Evolutionary conservation across 2,888 invertebrate genomes (phyloP), one percentile per base, ranked within the genome.

Genomic region (Gryllus longicercus): DNA sequence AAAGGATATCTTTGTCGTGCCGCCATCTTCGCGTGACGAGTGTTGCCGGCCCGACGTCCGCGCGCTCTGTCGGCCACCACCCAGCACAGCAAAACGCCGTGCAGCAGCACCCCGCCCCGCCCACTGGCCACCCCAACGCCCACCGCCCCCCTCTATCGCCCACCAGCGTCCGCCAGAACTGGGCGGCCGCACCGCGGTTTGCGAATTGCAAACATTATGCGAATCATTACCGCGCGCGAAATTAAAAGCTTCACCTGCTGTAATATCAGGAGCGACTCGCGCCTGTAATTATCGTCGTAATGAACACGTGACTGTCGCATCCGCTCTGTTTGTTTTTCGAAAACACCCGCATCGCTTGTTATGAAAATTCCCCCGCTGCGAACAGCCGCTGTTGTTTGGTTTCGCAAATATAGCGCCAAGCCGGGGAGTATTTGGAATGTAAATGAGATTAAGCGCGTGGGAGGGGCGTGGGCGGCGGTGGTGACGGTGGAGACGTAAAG

Each of bases 231-330:
- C 63, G 63, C 63, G 14, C 63, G n/a, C 63, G n/a, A 63, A 63
- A 63, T 63, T 63, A 63, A 63, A 63, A 63, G 63, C 63, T 63
- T 63, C 63, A 63, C 63, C 63, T 63, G 63, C n/a, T 63, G 63
- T 63, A 63, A 63, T 63, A 63, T 18, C n/a, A 63, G 63, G 63
- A 63, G 63, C 63, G 63, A 63, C n/a, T 63, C 63, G 14, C 63
- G 63, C 63, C 63, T 63, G 63, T 63, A 63, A 63, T 63, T 63
- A 63, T 63, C 63, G 63, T n/a, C 16, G 63, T 63, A 63, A 63
- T 63, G 63, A 63, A 63, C 63, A 63, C 63, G 63, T 63, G 63
- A 63, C 63, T 63, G 63, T 63, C 63, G 63, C 63, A 63, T 63
- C 63, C n/a, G 63, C 63, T 63, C 63, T 63, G 63, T 63, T 63